Conservation (phyloP, 1,140 invertebrate species). For the Limonius californicus region DNA sequence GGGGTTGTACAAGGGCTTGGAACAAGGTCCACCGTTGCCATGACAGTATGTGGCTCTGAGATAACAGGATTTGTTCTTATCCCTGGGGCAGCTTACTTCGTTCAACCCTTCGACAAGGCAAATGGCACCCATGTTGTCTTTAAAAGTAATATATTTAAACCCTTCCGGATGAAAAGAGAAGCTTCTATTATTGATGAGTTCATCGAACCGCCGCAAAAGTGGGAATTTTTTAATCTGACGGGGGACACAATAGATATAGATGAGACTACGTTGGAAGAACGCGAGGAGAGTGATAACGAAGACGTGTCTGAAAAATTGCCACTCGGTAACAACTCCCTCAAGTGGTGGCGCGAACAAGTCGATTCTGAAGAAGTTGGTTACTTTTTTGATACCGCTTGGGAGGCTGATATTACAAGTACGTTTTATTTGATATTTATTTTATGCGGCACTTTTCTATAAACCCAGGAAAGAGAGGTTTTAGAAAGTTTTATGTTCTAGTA, state of each 20-base stretch:
- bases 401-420: slow-evolving; percentile 23
- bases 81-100: slow-evolving; percentile 41
- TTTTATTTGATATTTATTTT: background rate
- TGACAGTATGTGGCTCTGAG: slow-evolving; percentile 48
- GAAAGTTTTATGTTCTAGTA: too few relatives aligned
- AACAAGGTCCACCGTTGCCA: slow-evolving; percentile 37
- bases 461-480: too few relatives aligned
- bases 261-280: slow-evolving; percentile 17
- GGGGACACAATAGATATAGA: slow-evolving; percentile 47
- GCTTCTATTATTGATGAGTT: background rate
- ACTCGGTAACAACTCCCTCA: background rate
- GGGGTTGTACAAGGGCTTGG: slow-evolving; percentile 32
- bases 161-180: background rate
- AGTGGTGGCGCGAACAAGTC: slow-evolving; percentile 29
- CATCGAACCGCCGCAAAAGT: background rate
- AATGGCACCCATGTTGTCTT: slow-evolving; percentile 9
- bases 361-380: slow-evolving; percentile 48
- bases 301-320: background rate
- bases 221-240: slow-evolving; percentile 48
- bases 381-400: slow-evolving; percentile 50
- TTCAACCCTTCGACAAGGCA: slow-evolving; percentile 44
- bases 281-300: slow-evolving; percentile 8
- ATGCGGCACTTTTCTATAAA: too few relatives aligned
- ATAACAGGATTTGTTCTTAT: slow-evolving; percentile 47
- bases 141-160: slow-evolving; percentile 12